Evolutionary conservation across 2,797 vertebrate genomes (phyloP), one percentile per base, ranked within the genome.

Genomic region (Margarornis squamiger): DNA sequence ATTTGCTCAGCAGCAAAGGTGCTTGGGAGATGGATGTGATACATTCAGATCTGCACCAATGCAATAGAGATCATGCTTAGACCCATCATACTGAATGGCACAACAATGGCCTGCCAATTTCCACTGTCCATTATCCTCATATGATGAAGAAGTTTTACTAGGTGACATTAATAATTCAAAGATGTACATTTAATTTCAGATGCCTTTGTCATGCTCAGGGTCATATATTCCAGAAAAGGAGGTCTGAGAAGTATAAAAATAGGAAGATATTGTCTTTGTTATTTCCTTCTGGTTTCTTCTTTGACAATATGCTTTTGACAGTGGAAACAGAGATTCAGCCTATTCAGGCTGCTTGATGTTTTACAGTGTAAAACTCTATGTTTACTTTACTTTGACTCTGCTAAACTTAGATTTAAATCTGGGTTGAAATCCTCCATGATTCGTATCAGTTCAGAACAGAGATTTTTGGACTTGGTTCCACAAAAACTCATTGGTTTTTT

Each of bases 321-420:
- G 36, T 74, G 36, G 21, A 78, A 86, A 67, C 5, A 26, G 26
- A 49, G 36, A 46, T 78, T 65, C 38, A 57, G 3, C 8, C 22
- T 63, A 11, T 24, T 43, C 7, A 68, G 14, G 9, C 16, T 80
- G 14, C 27, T 26, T 78, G 21, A 45, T 68, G 5, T 1, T 79
- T 86, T 87, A 24, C 4, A 10, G 32, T 12, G 8, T 6, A 78
- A 89, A 80, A 2, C 6, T 0, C 0, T 4, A 5, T 7, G 27
- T n/a, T 90, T 57, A 49, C 15, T 39, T 61, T 39, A 29, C 29
- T 83, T 86, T 76, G 70, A 51, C 18, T 85, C 14, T 39, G 5
- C 8, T 74, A 58, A 88, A 65, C 21, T 49, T 79, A 48, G 12
- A 26, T 8, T 74, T 30, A 68, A 90, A 78, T 58, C 45, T 52